Evolutionary conservation across 2,888 invertebrate genomes (phyloP).

Genomic region (Argyresthia goedartella): DNA sequence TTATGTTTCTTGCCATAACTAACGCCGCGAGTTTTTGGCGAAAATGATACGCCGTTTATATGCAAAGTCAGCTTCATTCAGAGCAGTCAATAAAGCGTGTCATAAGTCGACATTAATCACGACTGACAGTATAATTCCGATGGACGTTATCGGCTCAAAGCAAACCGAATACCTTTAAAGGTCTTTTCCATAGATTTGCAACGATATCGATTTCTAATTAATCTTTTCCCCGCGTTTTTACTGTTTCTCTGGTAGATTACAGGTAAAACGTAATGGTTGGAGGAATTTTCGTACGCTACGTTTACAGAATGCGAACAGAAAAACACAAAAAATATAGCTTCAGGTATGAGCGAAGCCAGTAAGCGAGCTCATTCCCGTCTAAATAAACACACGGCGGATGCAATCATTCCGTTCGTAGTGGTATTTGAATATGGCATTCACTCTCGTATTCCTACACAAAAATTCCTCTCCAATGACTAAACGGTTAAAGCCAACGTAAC

Average conservation of each 20-base stretch:
- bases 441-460: not conserved
- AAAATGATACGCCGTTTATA: slow-evolving; percentile 27
- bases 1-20: too few relatives aligned
- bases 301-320: not conserved
- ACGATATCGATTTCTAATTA: slow-evolving; percentile 66
- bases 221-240: slow-evolving; percentile 46
- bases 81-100: slow-evolving; percentile 46
- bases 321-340: not conserved
- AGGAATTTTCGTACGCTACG: not conserved
- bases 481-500: not conserved
- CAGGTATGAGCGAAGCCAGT: not conserved
- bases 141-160: slow-evolving; percentile 49
- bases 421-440: not conserved
- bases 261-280: not conserved
- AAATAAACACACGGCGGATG: not conserved
- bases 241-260: not conserved
- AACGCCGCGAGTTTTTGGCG: not conserved
- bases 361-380: not conserved
- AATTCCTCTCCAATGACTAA: not conserved
- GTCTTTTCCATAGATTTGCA: slow-evolving; percentile 49
- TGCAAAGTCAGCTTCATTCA: slow-evolving; percentile 30
- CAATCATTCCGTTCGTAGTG: not conserved
- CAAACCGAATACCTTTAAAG: slow-evolving; percentile 34
- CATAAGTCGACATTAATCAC: slow-evolving; percentile 58
- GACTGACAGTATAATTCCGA: slow-evolving; percentile 51